phyloP scores from a whole-genome alignment of 2,888 invertebrate genomes.

The Bruchidius siliquastri region DNA sequence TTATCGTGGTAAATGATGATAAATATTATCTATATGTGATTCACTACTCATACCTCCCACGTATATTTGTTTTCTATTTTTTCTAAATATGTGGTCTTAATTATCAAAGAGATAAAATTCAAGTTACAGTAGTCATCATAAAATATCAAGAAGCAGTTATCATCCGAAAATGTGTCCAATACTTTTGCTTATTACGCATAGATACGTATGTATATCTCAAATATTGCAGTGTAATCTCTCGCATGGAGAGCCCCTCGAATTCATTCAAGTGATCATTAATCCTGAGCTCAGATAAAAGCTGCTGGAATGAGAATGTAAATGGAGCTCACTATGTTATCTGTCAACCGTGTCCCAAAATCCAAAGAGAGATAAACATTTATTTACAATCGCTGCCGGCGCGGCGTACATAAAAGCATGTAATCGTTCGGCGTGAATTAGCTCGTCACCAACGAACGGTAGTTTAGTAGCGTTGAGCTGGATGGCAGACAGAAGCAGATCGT shows the following conservation, averaged over 20 bases:
- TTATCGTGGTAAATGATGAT: too few relatives aligned
- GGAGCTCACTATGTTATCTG: background rate
- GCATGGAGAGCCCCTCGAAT: background rate
- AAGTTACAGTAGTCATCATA: too few relatives aligned
- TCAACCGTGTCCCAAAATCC: background rate
- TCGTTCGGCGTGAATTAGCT: background rate
- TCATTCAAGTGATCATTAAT: background rate
- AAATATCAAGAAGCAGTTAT: too few relatives aligned
- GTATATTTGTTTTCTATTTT: too few relatives aligned
- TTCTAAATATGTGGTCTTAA: too few relatives aligned
- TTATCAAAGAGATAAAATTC: too few relatives aligned
- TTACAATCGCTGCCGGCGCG: background rate
- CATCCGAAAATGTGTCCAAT: too few relatives aligned
- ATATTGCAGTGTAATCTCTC: too few relatives aligned
- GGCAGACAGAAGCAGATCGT: constrained; percentile 1
- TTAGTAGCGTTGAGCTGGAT: background rate
- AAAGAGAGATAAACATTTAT: background rate
- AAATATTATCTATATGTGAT: too few relatives aligned
- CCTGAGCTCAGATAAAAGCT: background rate
- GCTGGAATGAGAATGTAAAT: background rate
- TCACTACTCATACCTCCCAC: too few relatives aligned
- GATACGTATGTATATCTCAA: too few relatives aligned
- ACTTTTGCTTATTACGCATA: too few relatives aligned
- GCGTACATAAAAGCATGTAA: background rate
- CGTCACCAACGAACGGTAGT: constrained; percentile 1